Base-by-base conservation (phyloP, 2,797 vertebrate species). In the Lithobates pipiens region DNA sequence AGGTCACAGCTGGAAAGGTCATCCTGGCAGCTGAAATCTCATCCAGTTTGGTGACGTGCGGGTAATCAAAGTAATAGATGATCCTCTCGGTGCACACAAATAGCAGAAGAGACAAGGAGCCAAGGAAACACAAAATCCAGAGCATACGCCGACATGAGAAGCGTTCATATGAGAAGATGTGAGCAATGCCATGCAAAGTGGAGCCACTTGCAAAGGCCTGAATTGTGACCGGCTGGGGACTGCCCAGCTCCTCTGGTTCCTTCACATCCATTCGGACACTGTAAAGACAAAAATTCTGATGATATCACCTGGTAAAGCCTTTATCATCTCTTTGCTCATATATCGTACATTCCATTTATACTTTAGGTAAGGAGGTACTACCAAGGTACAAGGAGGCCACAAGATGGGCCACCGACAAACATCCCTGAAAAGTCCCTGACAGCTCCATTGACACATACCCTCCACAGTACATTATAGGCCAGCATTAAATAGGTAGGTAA, bases 121-220 rank as follows among this genome's bases (percentile, higher is more conserved):
- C 95, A 93, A 99, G 88, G 94, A 99, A 99, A 89, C 97, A 98
- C 34, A 98, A 89, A 1, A 96, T 96, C 98, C 98, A 99, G 89
- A 99, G 90, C 88, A 92, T 95, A 89, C 98, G 96, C 94, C 97
- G 97, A 89, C 98, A 91, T 69, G 95, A 97, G 84, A 98, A 94
- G 85, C 97, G 96, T 91, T 98, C 97, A 44, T 98, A 98, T 0
- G 96, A 97, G 95, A 99, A 99, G 96, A 99, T 98, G 94, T 99
- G 98, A 73, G 97, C 96, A 94, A 99, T 95, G 93, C 98, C 98
- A 15, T 99, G 98, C 86, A 99, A 96, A 27, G 98, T 99, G 92
- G 98, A 99, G 89, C 96, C 96, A 95, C 97, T 98, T 92, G 98
- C 97, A 42, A 99, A 99, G 92, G 97, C 97, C 94, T 99, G 96